These are phyloP conservation scores for Coptodon rendalli DNA, from an alignment of 2,113 vertebrate species.

Conservation along the genomic window DNA sequence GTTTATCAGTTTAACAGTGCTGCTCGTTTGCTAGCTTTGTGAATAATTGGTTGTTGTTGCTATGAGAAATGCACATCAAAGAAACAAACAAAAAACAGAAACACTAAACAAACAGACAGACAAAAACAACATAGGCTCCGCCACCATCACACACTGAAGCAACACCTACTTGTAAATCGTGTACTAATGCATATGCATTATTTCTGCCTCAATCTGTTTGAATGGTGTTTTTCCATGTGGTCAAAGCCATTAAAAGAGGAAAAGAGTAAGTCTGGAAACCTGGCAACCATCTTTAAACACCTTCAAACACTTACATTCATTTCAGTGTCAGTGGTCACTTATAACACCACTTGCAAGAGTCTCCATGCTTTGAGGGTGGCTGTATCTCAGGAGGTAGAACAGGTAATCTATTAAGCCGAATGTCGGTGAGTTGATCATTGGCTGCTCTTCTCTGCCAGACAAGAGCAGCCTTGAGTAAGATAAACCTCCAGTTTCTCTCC, in stretches of 20 bases:
- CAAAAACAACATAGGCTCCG: not conserved
- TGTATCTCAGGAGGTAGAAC: not conserved
- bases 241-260: not conserved
- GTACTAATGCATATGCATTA: not conserved
- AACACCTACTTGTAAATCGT: not conserved
- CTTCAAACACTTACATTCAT: not conserved
- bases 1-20: not conserved
- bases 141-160: not conserved
- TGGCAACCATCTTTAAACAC: not conserved
- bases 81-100: not conserved
- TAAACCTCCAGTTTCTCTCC: not conserved
- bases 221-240: not conserved
- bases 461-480: not conserved
- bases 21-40: not conserved
- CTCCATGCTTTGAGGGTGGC: not conserved
- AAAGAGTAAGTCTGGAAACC: not conserved
- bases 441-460: not conserved
- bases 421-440: not conserved
- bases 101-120: not conserved
- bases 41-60: not conserved
- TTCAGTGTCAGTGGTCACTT: not conserved
- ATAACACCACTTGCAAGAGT: not conserved
- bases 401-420: rapidly evolving
- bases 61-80: not conserved
- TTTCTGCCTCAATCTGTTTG: not conserved